A percentile compares a stretch with the other conserved stretches of the same genome.
Conservation (phyloP, 2,113 vertebrate species). For the Scartelaos histophorus region DNA sequence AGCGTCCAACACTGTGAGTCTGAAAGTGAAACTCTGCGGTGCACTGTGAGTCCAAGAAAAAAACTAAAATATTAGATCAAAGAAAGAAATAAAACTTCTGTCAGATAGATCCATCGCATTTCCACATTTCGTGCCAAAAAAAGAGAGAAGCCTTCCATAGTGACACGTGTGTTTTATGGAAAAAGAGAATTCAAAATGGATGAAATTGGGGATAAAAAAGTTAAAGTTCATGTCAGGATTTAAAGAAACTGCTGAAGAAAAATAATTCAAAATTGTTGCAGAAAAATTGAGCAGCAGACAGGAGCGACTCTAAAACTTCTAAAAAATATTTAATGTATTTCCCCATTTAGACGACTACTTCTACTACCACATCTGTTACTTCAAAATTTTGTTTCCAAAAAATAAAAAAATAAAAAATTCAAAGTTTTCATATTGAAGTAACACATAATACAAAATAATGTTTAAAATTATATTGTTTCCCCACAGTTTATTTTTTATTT, state of each 20-base stretch:
- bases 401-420: too few relatives aligned
- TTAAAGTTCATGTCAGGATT: neutral
- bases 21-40: neutral
- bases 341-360: too few relatives aligned
- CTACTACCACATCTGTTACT: too few relatives aligned
- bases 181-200: neutral
- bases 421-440: too few relatives aligned
- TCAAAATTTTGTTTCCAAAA: too few relatives aligned
- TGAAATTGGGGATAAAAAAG: neutral
- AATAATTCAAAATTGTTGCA: neutral
- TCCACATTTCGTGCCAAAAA: slow-evolving; percentile 4
- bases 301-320: too few relatives aligned
- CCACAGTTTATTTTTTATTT: too few relatives aligned
- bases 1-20: slow-evolving; percentile 7
- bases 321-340: too few relatives aligned
- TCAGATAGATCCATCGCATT: neutral
- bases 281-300: neutral
- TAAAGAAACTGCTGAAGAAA: slow-evolving; percentile 7
- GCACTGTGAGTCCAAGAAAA: neutral
- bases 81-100: neutral
- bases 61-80: neutral
- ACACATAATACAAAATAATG: too few relatives aligned
- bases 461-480: too few relatives aligned
- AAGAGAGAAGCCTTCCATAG: neutral
- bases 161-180: slow-evolving; percentile 4